Base-by-base conservation (phyloP, 2,113 vertebrate genomes). In the Paedocypris sp. region DNA sequence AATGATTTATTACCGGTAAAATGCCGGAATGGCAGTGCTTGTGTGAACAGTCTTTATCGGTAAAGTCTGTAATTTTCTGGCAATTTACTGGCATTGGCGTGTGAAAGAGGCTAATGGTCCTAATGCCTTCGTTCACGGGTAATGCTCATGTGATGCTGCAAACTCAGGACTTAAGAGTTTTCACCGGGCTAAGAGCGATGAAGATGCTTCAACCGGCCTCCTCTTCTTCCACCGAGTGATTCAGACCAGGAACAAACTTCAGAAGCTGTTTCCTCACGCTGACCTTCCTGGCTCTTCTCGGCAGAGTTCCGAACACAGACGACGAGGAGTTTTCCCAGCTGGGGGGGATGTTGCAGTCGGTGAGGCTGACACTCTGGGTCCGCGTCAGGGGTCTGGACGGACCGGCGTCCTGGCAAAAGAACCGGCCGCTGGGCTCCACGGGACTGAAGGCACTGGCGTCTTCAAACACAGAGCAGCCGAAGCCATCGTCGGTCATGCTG, bases 231-330 rank as follows among this genome's bases (percentile, higher is more conserved):
- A 96, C 83, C 0, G 94, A 88, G 25, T 85, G 79, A 35, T 93
- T 89, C 22, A 98, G 85, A 64, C 90, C 91, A 1, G 95, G 95
- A 6, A 98, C 82, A 72, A 95, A 87, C 66, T 85, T 98, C 36
- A 91, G 7, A 7, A 99, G 83, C 0, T 90, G 88, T 67, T 87
- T 92, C 3, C 91, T 80, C 2, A 94, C 83, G 0, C 86, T 95
- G 31, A 60, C 62, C 54, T 75, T 82, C 67, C 87, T 82, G 61
- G 60, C 62, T 60, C 89, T 93, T 15, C 95, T 78, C 0, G 95
- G 91, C 18, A 99, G 76, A 0, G 94, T 99, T 12, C 91, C 94
- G 7, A 93, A 95, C 35, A 88, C 16, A 4, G 83, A 79, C 61
- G 49, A 46, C 23, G 49, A 2, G 26, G 36, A 53, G 4, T 77